A percentile compares a stretch with the other conserved stretches of the same genome.
phyloP scores from a whole-genome alignment of 2,113 vertebrate species.

The Corvus moneduloides region DNA sequence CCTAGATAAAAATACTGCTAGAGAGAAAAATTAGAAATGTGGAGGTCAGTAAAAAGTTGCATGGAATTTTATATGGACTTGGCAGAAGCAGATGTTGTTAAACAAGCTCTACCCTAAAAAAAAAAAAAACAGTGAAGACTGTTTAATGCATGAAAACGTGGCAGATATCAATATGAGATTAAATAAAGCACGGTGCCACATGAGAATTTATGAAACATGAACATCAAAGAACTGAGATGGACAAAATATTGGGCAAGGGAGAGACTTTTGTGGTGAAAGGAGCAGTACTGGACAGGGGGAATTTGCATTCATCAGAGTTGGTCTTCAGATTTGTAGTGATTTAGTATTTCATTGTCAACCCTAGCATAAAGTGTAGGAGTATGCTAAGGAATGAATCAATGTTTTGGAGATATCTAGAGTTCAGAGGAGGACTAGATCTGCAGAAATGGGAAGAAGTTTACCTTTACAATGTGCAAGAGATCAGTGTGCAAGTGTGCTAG shows the following conservation, averaged over 20 bases:
- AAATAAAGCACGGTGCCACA: background rate
- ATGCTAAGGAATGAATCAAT: background rate
- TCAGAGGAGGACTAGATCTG: background rate
- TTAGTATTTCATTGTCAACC: background rate
- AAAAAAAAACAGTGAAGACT: background rate
- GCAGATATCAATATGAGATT: background rate
- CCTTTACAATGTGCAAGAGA: background rate
- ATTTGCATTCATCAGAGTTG: background rate
- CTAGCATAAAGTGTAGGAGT: background rate
- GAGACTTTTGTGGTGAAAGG: background rate
- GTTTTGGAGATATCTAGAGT: background rate
- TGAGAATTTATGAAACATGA: background rate
- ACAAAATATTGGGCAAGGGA: background rate
- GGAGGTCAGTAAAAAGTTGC: background rate
- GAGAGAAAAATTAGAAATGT: background rate
- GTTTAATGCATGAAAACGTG: background rate
- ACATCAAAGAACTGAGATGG: background rate
- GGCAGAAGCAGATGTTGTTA: background rate
- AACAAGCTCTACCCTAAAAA: background rate
- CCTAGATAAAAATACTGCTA: background rate
- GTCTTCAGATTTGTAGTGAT: background rate
- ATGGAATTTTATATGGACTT: background rate
- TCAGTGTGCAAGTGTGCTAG: background rate
- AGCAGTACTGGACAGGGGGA: background rate
- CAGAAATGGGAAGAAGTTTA: background rate